Conservation (phyloP, 2,888 invertebrate genomes). For the Acanthococcus lagerstroemiae region DNA sequence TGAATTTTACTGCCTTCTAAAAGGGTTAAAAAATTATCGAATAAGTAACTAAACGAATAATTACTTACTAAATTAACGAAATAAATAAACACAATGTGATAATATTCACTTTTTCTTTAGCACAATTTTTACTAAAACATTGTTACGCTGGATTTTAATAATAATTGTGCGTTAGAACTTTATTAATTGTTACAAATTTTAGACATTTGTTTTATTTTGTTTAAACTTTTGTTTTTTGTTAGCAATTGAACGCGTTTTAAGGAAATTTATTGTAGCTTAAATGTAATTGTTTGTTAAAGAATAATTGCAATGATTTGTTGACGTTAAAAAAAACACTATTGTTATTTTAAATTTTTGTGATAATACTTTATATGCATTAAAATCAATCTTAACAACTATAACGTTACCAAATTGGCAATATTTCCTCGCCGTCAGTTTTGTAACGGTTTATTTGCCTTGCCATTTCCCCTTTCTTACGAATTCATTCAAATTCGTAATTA, state of each 20-base stretch:
- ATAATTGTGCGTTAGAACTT: constrained; percentile 19
- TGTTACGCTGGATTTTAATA: constrained; percentile 19
- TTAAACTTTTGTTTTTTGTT: constrained; percentile 7
- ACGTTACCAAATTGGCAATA: constrained; percentile 30
- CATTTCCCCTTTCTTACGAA: constrained; percentile 22
- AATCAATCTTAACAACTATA: constrained; percentile 20
- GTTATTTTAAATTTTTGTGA: constrained; percentile 28
- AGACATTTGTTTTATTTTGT: constrained; percentile 2
- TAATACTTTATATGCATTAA: constrained; percentile 24
- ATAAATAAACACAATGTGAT: constrained; percentile 26
- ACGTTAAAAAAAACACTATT: constrained; percentile 23
- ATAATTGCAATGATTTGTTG: constrained; percentile 27
- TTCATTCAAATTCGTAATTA: constrained; percentile 23
- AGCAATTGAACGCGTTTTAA: constrained; percentile 27
- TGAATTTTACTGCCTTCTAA: constrained; percentile 25
- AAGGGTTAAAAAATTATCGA: constrained; percentile 1
- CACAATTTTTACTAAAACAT: constrained; percentile 23
- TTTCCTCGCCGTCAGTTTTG: constrained; percentile 28
- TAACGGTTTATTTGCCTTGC: constrained; percentile 28
- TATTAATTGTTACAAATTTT: constrained; percentile 26
- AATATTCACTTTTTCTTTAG: constrained; percentile 28
- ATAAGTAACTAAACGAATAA: not conserved
- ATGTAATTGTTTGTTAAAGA: constrained; percentile 23
- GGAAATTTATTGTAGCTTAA: constrained; percentile 16
- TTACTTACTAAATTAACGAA: too few relatives aligned